Percentiles rank a stretch among this genome's conserved stretches.
Conservation (phyloP, 2,113 vertebrate species). For the Catharus fuscescens region DNA sequence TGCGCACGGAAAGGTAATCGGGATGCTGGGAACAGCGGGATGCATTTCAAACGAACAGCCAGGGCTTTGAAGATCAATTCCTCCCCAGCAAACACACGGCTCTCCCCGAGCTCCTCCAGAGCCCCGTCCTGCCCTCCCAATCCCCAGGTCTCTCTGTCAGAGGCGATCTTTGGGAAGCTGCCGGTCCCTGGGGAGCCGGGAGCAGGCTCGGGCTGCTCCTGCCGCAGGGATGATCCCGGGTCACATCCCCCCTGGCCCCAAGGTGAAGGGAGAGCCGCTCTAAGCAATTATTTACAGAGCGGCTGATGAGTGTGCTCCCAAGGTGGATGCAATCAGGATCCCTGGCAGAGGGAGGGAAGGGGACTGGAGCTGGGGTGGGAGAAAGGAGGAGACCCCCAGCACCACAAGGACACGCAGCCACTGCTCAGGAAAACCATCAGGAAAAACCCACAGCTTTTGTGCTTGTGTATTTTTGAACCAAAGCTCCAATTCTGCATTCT, state of each 20-base stretch:
- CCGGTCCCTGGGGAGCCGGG: no score
- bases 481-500: not conserved
- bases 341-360: not conserved
- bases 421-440: not conserved
- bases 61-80: constrained; percentile 48
- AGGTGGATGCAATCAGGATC: not conserved
- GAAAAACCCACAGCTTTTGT: not conserved
- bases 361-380: not conserved
- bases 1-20: not conserved
- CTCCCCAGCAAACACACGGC: not conserved
- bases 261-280: not conserved
- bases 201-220: not conserved
- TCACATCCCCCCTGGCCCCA: not conserved
- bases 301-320: not conserved
- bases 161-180: not conserved
- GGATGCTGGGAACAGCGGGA: constrained; percentile 17
- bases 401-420: not conserved
- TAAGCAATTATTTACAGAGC: not conserved
- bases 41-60: constrained; percentile 47
- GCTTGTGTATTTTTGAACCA: not conserved
- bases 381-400: not conserved
- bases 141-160: not conserved
- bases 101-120: not conserved
- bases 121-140: not conserved
- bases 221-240: not conserved